Evolutionary conservation across 2,113 vertebrate species (phyloP).

Genomic region (Perognathus longimembris): DNA sequence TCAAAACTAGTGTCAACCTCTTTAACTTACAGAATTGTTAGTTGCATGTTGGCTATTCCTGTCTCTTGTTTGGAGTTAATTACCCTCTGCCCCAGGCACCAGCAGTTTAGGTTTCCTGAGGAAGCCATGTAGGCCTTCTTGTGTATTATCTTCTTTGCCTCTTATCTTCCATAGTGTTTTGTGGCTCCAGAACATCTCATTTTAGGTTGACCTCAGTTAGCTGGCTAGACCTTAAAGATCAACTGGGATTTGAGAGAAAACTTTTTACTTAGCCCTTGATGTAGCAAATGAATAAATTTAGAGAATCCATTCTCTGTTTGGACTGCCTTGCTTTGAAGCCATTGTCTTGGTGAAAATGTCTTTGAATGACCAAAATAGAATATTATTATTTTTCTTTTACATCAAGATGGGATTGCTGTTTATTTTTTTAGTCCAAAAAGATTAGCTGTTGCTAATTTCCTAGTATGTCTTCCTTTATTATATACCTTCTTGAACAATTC

Average conservation of each 20-base stretch:
- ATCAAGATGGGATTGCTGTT: not conserved
- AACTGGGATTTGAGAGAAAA: not conserved
- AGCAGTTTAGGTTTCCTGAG: too few relatives aligned
- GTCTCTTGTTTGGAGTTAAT: not conserved
- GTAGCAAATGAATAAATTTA: not conserved
- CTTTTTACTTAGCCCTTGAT: not conserved
- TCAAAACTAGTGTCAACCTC: not conserved
- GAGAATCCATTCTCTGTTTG: conserved; percentile 8
- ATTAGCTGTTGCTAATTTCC: not conserved
- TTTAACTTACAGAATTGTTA: not conserved
- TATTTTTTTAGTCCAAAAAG: conserved; percentile 21
- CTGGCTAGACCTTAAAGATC: not conserved
- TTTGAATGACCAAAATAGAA: conserved; percentile 36
- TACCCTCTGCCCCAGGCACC: too few relatives aligned
- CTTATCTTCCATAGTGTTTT: not conserved
- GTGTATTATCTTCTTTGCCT: not conserved
- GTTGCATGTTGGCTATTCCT: not conserved
- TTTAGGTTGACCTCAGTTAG: not conserved
- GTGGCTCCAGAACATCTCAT: not conserved
- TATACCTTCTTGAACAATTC: conserved; percentile 21
- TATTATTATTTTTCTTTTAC: conserved; percentile 2
- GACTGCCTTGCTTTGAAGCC: not conserved
- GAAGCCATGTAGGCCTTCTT: too few relatives aligned
- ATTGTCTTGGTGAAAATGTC: not conserved
- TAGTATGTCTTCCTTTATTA: conserved; percentile 4